Percentiles rank a stretch among this genome's conserved stretches.
These are phyloP conservation scores for Halyomorpha halys DNA, from an alignment of 1,140 invertebrate genomes.

Conservation along the genomic window DNA sequence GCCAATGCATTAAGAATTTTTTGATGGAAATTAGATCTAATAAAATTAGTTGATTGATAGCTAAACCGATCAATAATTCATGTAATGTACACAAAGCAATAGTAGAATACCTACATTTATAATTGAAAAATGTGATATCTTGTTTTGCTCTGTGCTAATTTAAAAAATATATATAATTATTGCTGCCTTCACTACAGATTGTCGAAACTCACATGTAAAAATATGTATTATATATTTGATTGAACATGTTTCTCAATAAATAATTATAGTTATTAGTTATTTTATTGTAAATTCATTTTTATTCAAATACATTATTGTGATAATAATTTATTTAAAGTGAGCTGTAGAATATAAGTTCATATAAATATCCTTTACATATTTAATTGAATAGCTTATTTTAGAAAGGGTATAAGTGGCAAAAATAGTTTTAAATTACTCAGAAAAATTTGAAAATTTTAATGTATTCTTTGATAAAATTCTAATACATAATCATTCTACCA, in stretches of 20 bases:
- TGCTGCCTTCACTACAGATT: slow-evolving; percentile 15
- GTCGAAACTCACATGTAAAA: slow-evolving; percentile 15
- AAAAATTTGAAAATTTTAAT: too few species aligned
- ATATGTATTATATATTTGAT: slow-evolving; percentile 19
- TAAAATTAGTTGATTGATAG: too few species aligned
- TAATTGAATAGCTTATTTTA: too few species aligned
- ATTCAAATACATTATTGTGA: too few species aligned
- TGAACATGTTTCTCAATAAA: slow-evolving; percentile 11
- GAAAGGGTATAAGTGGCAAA: too few species aligned
- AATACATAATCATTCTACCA: too few species aligned
- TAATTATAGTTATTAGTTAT: slow-evolving; percentile 9
- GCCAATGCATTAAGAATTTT: background rate
- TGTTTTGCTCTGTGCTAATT: slow-evolving; percentile 15
- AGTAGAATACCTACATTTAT: slow-evolving; percentile 1
- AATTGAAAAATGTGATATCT: slow-evolving; percentile 16
- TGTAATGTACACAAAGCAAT: slow-evolving; percentile 15
- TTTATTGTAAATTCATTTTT: too few species aligned
- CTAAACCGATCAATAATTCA: background rate
- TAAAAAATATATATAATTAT: background rate
- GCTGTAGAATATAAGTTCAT: too few species aligned
- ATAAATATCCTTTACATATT: too few species aligned
- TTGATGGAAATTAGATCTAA: background rate
- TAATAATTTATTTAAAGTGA: too few species aligned
- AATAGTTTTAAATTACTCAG: too few species aligned
- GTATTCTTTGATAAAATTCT: too few species aligned